Evolutionary conservation across 2,113 vertebrate species (phyloP), one percentile per base, ranked within the genome.

Genomic region (Channa argus): DNA sequence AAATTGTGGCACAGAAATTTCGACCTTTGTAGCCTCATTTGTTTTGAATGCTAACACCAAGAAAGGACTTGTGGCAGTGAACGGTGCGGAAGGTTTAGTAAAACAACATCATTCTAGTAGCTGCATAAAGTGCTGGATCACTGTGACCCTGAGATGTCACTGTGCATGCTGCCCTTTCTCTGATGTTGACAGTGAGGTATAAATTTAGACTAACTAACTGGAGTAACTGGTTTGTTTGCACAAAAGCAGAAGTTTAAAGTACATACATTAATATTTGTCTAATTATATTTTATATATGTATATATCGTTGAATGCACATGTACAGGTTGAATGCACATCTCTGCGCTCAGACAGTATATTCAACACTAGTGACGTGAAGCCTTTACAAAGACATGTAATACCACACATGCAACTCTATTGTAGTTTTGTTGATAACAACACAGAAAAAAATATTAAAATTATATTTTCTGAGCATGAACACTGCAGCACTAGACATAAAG

Each of bases 401-500:
- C 70, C 2, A 53, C 74, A 72, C 89, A 88, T 88, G 86, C 84
- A 81, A 63, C 77, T 71, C 82, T 50, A 24, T 62, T 61, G 75
- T 60, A 47, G 15, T 65, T 86, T 56, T 67, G 54, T 64, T 71
- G 62, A 80, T 67, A 74, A 87, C 46, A 63, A 81, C 69, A 89
- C 69, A 87, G 79, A 86, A 83, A 73, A 44, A 87, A 76, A 71
- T 71, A 72, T 70, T 82, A 85, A 71, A 85, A 70, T 78, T 71
- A 80, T 72, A 91, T 65, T 83, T 84, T 89, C 80, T 81, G 81
- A 86, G 81, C 83, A 88, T 81, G 74, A 82, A 89, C 85, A 85
- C 82, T 75, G 89, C 85, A 69, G 87, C 86, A 88, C 76, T 76
- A 71, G 72, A 93, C 90, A 89, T 39, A 84, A 91, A 91, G 92